Conservation (phyloP, 2,797 vertebrate genomes). For the Gorsachius magnificus region DNA sequence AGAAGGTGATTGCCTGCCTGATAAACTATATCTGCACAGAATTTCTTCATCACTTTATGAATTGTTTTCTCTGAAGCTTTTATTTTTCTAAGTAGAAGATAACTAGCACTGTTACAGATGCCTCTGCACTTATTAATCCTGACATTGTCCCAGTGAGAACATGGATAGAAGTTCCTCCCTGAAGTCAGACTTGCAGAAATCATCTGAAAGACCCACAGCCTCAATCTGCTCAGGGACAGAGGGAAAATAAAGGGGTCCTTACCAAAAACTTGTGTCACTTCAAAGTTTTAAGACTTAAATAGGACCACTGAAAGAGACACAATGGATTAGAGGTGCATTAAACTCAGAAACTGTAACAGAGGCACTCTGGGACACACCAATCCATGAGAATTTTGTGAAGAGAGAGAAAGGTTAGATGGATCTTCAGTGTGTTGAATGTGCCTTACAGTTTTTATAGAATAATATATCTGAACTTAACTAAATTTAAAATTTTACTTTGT, state of each 20-base stretch:
- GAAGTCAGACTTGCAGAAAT: not conserved
- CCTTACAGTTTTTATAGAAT: not conserved
- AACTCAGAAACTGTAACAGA: not conserved
- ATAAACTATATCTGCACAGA: not conserved
- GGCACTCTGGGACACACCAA: not conserved
- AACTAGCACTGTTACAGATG: not conserved
- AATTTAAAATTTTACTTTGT: conserved; percentile 13
- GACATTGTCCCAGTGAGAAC: not conserved
- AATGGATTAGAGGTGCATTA: not conserved
- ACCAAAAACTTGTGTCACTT: not conserved
- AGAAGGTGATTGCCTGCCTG: not conserved
- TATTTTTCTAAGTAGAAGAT: not conserved
- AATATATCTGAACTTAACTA: not conserved
- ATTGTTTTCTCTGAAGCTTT: not conserved
- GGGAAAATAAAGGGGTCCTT: not conserved
- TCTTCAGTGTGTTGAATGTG: not conserved
- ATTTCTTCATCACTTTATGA: not conserved
- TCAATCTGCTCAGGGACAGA: not conserved
- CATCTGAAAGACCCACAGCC: not conserved
- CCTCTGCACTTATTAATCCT: not conserved
- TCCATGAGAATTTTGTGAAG: not conserved
- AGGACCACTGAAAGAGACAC: not conserved
- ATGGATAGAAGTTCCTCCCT: not conserved
- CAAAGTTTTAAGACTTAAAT: not conserved
- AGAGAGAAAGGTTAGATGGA: not conserved